phyloP scores from a whole-genome alignment of 2,888 invertebrate genomes.

The Hypselothyrea guttata region DNA sequence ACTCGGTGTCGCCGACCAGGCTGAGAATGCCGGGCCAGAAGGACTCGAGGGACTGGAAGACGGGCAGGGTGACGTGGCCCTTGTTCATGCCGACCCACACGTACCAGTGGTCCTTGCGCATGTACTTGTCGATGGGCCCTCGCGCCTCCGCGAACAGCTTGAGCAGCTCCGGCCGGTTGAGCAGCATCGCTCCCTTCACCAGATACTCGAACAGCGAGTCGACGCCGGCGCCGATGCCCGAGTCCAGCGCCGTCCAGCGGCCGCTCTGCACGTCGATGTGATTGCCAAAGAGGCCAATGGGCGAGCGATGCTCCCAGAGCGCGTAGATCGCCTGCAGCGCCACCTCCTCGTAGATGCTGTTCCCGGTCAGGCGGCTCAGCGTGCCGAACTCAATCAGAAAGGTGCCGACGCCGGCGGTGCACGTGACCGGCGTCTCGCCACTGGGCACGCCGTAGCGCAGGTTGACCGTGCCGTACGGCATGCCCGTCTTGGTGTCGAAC shows the following conservation, averaged over 20 bases:
- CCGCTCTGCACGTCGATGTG: constrained; percentile 97
- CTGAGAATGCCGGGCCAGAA: constrained; percentile 98
- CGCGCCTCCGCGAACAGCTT: constrained; percentile 93
- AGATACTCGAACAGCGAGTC: constrained; percentile 99
- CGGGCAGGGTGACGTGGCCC: constrained; percentile 95
- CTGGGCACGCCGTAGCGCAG: constrained; percentile 94
- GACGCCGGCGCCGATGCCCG: constrained; percentile 98
- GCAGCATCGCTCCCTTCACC: constrained; percentile 96
- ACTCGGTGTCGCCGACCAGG: constrained; percentile 92
- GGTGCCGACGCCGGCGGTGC: constrained; percentile 98
- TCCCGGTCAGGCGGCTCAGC: constrained; percentile 95
- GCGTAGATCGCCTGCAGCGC: constrained; percentile 96
- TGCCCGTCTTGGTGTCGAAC: constrained; percentile 94
- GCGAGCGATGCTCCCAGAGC: constrained; percentile 92
- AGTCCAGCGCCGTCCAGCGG: constrained; percentile 98
- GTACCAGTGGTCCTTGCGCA: constrained; percentile 98
- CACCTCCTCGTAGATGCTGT: constrained; percentile 96
- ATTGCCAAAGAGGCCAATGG: constrained; percentile 96
- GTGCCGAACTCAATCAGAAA: constrained; percentile 98
- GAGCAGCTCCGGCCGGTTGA: constrained; percentile 95
- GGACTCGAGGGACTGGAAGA: constrained; percentile 99
- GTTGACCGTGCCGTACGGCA: constrained; percentile 99
- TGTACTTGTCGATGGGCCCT: constrained; percentile 90
- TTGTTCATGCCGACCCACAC: constrained; percentile 99
- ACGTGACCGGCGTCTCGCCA: constrained; percentile 97